Evolutionary conservation across 2,797 vertebrate genomes (phyloP).

Genomic region (Ficedula albicollis): DNA sequence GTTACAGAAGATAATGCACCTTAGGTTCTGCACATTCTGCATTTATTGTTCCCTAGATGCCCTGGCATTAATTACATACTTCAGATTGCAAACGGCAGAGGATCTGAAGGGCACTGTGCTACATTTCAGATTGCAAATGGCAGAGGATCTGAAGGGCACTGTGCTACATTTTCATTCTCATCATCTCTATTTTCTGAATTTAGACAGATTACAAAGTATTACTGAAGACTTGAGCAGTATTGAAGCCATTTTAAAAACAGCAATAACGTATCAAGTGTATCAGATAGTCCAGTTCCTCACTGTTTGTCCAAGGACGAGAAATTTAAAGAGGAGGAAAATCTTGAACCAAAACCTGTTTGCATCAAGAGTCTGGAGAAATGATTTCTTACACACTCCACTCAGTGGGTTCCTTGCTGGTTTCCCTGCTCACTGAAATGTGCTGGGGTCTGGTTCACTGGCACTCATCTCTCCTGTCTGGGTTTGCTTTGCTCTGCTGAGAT

Average conservation of each 20-base stretch:
- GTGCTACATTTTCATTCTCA: background rate
- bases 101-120: background rate
- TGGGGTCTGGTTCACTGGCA: background rate
- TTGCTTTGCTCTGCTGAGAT: conserved; percentile 51
- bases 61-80: conserved; percentile 24
- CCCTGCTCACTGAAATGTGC: background rate
- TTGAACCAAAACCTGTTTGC: background rate
- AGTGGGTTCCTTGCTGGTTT: background rate
- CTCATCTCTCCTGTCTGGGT: conserved; percentile 31
- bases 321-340: background rate
- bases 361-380: background rate
- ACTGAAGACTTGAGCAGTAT: background rate
- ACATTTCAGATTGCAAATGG: background rate
- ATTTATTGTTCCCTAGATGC: background rate
- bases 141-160: background rate
- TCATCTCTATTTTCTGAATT: background rate
- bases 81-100: background rate
- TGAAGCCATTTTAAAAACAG: background rate
- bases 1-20: background rate
- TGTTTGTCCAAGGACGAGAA: background rate
- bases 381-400: background rate
- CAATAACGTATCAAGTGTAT: background rate
- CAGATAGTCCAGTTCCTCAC: background rate
- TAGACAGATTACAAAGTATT: background rate
- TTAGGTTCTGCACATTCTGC: background rate